phyloP scores from a whole-genome alignment of 2,888 invertebrate species.

The Melanophora roralis region DNA sequence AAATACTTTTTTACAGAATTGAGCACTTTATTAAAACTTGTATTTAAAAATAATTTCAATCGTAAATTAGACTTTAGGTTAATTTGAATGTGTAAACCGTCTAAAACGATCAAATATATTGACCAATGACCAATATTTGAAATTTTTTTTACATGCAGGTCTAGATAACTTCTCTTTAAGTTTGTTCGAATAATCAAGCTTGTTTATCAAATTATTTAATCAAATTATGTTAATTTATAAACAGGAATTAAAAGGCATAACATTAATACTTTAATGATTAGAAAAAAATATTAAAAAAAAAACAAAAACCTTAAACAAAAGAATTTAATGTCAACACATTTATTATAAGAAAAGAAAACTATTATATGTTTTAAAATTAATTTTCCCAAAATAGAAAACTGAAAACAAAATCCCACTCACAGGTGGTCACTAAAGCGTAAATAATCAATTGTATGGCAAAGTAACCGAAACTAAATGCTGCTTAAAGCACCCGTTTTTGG shows the following conservation, averaged over 20 bases:
- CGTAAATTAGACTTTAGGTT: too few species aligned
- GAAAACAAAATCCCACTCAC: conserved; percentile 62
- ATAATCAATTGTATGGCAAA: conserved; percentile 66
- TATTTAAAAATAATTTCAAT: too few species aligned
- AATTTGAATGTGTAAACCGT: too few species aligned
- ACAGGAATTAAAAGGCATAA: conserved; percentile 37
- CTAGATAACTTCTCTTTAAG: not conserved
- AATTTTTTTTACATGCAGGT: not conserved
- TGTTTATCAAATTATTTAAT: conserved; percentile 43
- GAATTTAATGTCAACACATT: conserved; percentile 53
- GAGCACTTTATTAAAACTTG: too few species aligned
- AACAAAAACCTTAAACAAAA: conserved; percentile 21
- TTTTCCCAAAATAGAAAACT: conserved; percentile 4
- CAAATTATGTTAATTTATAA: conserved; percentile 44
- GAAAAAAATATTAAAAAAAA: not conserved
- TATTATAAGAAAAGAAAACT: conserved; percentile 31
- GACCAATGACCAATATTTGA: too few species aligned
- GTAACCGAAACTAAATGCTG: conserved; percentile 8
- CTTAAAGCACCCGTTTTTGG: not conserved
- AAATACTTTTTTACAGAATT: too few species aligned
- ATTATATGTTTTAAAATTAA: not conserved
- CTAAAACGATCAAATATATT: too few species aligned
- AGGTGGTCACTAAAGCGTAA: conserved; percentile 75
- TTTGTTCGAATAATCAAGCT: not conserved
- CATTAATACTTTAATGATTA: conserved; percentile 33